Base-by-base conservation (phyloP, 2,797 vertebrate species). In the Denticeps clupeoides region DNA sequence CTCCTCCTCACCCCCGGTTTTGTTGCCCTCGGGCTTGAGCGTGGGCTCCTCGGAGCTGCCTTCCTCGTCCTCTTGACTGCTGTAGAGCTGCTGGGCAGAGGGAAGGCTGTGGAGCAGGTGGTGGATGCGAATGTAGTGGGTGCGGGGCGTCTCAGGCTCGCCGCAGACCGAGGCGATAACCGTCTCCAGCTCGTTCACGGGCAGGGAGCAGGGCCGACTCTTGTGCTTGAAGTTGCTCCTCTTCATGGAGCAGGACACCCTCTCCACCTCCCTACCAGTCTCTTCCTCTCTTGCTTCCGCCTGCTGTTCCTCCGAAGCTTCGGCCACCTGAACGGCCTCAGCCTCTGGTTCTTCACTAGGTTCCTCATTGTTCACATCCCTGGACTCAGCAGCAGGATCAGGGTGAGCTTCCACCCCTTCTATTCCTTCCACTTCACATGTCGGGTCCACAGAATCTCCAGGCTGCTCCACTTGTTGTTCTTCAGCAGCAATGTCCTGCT, bases 71-170 rank as follows among this genome's bases (percentile, higher is more conserved):
- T 74, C 56, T 59, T 68, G 33, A 71, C 75, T 70, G 0, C 72
- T 66, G 0, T 67, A 66, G 41, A 52, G 67, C 23, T 74, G 69
- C 31, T 81, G 90, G 4, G 89, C 88, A 0, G 88, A 89, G 8
- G 93, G 92, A 53, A 98, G 71, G 47, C 90, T 94, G 76, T 98
- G 92, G 4, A 98, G 87, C 45, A 98, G 81, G 55, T 91, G 89
- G 69, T 98, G 94, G 46, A 98, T 90, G 13, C 90, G 82, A 53
- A 98, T 91, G 74, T 98, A 98, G 70, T 97, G 93, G 0, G 93
- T 91, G 2, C 93, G 80, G 0, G 93, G 93, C 0, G 93, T 98
- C 67, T 98, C 93, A 0, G 91, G 89, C 24, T 93, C 90, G 0
- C 88, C 86, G 0, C 93, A 96, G 1, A 88, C 81, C 0, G 93